Percentiles rank a stretch among this genome's conserved stretches.
Evolutionary conservation across 2,113 vertebrate species (phyloP).

Genomic region (Hyla sarda): DNA sequence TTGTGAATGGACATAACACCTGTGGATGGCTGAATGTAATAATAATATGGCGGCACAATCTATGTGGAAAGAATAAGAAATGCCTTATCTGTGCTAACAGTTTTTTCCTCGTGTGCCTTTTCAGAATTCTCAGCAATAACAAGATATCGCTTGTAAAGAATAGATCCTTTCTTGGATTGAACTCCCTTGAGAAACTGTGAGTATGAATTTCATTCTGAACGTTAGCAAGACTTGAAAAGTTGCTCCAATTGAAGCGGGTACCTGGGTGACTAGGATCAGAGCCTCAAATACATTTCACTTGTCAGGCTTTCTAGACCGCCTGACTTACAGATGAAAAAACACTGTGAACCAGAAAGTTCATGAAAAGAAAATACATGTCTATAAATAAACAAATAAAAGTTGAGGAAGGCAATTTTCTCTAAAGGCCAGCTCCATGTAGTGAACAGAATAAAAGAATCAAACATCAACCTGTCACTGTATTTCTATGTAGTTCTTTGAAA

Average conservation of each 20-base stretch:
- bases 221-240: slow-evolving; percentile 10
- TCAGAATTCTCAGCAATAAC: slow-evolving; percentile 87
- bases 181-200: slow-evolving; percentile 85
- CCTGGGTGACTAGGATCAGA: slow-evolving; percentile 14
- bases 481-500: neutral
- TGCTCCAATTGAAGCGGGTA: neutral
- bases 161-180: slow-evolving; percentile 80
- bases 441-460: neutral
- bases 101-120: slow-evolving; percentile 63
- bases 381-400: slow-evolving; percentile 28
- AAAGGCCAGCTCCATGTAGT: neutral
- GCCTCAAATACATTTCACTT: slow-evolving; percentile 2
- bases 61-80: neutral
- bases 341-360: slow-evolving; percentile 36
- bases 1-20: neutral
- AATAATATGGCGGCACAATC: neutral
- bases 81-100: neutral
- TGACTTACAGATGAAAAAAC: slow-evolving; percentile 28
- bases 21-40: neutral
- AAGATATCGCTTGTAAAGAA: slow-evolving; percentile 84
- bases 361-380: neutral
- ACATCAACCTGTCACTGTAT: neutral
- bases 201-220: slow-evolving; percentile 64
- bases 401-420: slow-evolving; percentile 11
- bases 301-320: slow-evolving; percentile 9